A percentile compares a stretch with the other conserved stretches of the same genome.
These are phyloP conservation scores for Rhinopomastus cyanomelas DNA, from an alignment of 2,113 vertebrate species.

Conservation along the genomic window DNA sequence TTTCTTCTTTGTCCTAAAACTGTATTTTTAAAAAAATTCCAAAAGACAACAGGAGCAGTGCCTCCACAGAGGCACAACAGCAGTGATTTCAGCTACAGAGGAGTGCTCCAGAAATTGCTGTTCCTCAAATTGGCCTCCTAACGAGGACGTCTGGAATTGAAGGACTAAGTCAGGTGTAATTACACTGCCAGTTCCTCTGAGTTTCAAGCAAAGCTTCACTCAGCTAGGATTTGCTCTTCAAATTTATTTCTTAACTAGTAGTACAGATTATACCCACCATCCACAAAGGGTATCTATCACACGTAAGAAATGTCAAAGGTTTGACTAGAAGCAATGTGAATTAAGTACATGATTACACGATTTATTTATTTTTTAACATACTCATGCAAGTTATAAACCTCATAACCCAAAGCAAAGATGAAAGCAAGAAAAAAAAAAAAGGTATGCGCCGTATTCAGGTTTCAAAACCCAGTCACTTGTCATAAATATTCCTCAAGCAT, in stretches of 20 bases:
- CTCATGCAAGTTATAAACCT: constrained; percentile 4
- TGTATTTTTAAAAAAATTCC: neutral
- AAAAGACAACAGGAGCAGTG: neutral
- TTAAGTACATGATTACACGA: neutral
- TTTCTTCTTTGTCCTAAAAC: neutral
- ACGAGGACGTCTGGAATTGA: neutral
- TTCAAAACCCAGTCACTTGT: constrained; percentile 56
- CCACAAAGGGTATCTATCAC: neutral
- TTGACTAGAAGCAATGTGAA: neutral
- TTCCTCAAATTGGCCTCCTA: neutral
- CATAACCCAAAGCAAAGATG: neutral
- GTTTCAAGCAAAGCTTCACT: constrained; percentile 11
- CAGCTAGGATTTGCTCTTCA: constrained; percentile 20
- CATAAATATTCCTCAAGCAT: neutral
- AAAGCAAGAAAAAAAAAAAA: constrained; percentile 18
- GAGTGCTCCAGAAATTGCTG: neutral
- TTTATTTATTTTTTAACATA: neutral
- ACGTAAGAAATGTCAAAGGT: constrained; percentile 23
- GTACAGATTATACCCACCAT: constrained; percentile 1
- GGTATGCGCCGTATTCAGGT: constrained; percentile 43
- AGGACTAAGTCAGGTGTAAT: neutral
- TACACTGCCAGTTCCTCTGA: neutral
- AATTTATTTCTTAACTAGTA: constrained; percentile 45
- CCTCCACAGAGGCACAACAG: neutral
- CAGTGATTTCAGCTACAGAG: neutral